These are phyloP conservation scores for Drosophila meridiana DNA, from an alignment of 2,888 invertebrate genomes.

Conservation along the genomic window DNA sequence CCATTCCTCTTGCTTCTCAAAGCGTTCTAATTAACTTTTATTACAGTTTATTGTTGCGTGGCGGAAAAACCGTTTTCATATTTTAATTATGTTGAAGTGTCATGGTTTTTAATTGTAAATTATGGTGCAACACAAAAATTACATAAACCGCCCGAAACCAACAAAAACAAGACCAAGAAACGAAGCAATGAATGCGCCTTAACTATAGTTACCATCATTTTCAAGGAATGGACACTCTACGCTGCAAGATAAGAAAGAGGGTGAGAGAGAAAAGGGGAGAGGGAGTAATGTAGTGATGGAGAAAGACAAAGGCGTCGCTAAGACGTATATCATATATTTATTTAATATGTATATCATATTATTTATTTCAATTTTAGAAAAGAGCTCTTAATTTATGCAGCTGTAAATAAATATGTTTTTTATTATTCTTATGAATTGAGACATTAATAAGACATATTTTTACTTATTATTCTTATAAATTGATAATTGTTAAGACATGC, in stretches of 20 bases:
- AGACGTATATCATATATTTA: background rate
- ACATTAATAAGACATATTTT: no score
- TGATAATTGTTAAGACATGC: no score
- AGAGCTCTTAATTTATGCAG: no score
- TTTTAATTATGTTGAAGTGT: constrained; percentile 83
- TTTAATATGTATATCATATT: background rate
- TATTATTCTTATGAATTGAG: no score
- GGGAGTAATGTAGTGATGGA: background rate
- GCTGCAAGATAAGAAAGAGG: background rate
- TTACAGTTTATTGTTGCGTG: constrained; percentile 79
- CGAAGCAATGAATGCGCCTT: constrained; percentile 26
- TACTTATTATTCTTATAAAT: no score
- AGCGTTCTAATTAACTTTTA: constrained; percentile 76
- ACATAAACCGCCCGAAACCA: constrained; percentile 47
- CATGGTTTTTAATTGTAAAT: constrained; percentile 82
- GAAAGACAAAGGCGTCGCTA: background rate
- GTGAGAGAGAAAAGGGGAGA: no score
- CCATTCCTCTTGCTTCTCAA: constrained; percentile 27
- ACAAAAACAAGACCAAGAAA: constrained; percentile 18
- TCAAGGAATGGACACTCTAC: constrained; percentile 12
- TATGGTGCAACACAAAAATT: constrained; percentile 68
- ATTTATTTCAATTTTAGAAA: no score
- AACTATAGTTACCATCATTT: constrained; percentile 29
- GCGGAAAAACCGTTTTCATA: constrained; percentile 78
- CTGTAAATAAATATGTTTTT: no score